Base-by-base conservation (phyloP, 1,140 invertebrate species). In the Leptonema lineaticorne region DNA sequence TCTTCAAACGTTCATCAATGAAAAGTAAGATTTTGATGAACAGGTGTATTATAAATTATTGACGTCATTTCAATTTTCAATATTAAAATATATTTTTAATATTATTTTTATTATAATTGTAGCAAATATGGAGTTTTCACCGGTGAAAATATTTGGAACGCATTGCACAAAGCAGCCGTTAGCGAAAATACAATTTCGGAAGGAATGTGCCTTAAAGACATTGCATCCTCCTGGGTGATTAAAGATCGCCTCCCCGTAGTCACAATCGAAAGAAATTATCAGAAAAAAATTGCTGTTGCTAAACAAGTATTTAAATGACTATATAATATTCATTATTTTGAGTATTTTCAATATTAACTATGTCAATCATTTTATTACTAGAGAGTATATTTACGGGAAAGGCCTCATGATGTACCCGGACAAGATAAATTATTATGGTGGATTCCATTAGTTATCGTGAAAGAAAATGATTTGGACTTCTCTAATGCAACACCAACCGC, bases 211-310 rank as follows among this genome's bases (percentile, higher is more conserved):
- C 81, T 93, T 1, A 86, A 86, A 69, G 82, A 85, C 62, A 87
- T 94, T 29, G 89, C 88, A 2, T 85, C 86, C 8, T 89, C 91
- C 2, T 97, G 94, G 94, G 89, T 92, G 14, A 83, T 87, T 0
- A 89, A 93, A 76, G 89, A 92, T 74, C 80, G 91, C 45, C 85
- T 94, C 57, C 94, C 94, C 0, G 83, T 95, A 2, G 82, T 96
- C 27, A 91, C 84, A 24, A 87, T 93, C 16, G 84, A 78, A 3
- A 86, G 89, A 65, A 82, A 92, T 76, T 92, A 92, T 76, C 76
- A 84, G 6, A 82, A 82, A 48, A 85, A 85, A 63, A 82, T 84
- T 6, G 86, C 88, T n/a, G 80, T 75, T 45, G 74, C 92, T 26
- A 82, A 81, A 24, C 91, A 93, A 83, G 89, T 90, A 62, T 45